Conservation (phyloP, 2,888 invertebrate genomes). For the Pristionchus arcanus region DNA sequence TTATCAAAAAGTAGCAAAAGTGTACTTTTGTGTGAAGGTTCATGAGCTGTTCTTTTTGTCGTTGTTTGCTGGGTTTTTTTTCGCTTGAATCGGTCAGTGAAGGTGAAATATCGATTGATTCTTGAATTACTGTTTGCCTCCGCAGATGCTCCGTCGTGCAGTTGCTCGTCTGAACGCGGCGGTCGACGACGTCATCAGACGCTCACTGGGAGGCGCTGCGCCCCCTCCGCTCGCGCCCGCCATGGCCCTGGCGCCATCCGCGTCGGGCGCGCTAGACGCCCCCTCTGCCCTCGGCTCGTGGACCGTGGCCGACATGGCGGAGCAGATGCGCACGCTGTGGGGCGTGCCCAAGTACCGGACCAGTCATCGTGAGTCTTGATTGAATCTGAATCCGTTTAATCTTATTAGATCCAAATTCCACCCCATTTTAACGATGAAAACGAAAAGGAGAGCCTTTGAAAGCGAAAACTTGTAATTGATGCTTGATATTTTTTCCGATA, state of each 20-base stretch:
- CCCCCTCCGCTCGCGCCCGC: conserved; percentile 42
- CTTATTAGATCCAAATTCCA: too few relatives aligned
- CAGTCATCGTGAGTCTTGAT: conserved; percentile 67
- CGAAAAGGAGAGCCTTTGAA: too few relatives aligned
- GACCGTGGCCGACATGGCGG: conserved; percentile 61
- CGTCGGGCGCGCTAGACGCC: background rate
- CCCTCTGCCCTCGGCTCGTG: conserved; percentile 55
- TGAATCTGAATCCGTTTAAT: too few relatives aligned
- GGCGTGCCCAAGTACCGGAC: conserved; percentile 76
- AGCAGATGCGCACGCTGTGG: conserved; percentile 67
- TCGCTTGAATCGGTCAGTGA: too few relatives aligned
- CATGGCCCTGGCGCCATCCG: background rate
- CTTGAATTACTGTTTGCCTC: too few relatives aligned
- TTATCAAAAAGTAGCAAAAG: too few relatives aligned
- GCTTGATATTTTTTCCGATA: background rate
- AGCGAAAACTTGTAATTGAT: too few relatives aligned
- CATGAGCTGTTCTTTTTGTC: too few relatives aligned
- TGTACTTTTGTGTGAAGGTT: too few relatives aligned
- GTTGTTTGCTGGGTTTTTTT: too few relatives aligned
- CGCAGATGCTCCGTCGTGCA: conserved; percentile 49
- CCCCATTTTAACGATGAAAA: too few relatives aligned
- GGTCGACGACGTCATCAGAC: conserved; percentile 25
- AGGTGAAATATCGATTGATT: background rate
- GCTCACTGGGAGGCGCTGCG: background rate
- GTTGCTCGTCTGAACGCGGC: conserved; percentile 26